phyloP scores from a whole-genome alignment of 2,888 invertebrate genomes.

The Cephus rjabovi region DNA sequence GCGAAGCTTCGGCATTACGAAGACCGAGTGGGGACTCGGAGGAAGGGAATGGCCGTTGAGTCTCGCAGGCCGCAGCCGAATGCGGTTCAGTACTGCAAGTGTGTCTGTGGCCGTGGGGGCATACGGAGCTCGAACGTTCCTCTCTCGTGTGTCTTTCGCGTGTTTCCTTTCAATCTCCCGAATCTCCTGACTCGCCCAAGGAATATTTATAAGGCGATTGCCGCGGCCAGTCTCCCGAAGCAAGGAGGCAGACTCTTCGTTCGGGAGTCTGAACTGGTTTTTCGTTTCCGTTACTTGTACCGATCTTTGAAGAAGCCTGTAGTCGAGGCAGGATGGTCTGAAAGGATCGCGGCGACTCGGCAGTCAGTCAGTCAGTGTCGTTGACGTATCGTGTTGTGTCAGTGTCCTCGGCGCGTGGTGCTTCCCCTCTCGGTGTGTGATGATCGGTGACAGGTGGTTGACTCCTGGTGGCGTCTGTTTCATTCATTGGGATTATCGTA shows the following conservation, averaged over 20 bases:
- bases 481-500: background rate
- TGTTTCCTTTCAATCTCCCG: background rate
- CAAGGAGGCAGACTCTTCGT: background rate
- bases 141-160: background rate
- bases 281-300: background rate
- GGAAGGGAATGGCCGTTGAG: slow-evolving; percentile 44
- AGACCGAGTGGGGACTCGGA: slow-evolving; percentile 25
- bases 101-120: slow-evolving; percentile 38
- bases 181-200: background rate
- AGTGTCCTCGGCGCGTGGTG: slow-evolving; percentile 33
- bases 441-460: slow-evolving; percentile 46
- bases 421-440: slow-evolving; percentile 24
- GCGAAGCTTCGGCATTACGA: background rate
- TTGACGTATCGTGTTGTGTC: slow-evolving; percentile 50
- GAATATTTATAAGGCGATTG: background rate
- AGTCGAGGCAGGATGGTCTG: background rate
- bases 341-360: background rate
- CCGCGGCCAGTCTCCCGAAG: background rate
- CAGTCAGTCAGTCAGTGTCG: slow-evolving; percentile 33
- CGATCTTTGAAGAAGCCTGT: background rate
- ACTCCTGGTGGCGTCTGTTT: background rate
- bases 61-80: slow-evolving; percentile 32
- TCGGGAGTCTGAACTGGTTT: background rate
- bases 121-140: slow-evolving; percentile 27
- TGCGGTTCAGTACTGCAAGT: slow-evolving; percentile 38